These are phyloP conservation scores for Mesochorus sp. DNA, from an alignment of 2,888 invertebrate genomes.

Conservation along the genomic window DNA sequence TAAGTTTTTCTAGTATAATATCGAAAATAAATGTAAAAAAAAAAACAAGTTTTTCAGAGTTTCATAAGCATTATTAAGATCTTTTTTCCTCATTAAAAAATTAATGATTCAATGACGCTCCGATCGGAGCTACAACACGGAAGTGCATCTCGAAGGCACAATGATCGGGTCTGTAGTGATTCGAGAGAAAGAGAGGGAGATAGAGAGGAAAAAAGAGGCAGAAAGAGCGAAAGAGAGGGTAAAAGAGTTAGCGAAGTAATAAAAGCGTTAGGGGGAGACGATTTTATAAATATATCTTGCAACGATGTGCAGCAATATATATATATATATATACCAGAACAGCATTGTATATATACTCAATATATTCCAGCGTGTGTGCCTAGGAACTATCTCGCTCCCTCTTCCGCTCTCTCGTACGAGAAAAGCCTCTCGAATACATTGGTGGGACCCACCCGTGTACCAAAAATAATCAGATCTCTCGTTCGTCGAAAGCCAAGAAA, in stretches of 20 bases:
- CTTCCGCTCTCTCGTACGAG: constrained; percentile 38
- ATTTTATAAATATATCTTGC: constrained; percentile 75
- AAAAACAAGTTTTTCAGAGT: no score
- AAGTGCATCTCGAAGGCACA: not conserved
- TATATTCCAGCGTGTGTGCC: constrained; percentile 52
- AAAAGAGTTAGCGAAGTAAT: constrained; percentile 12
- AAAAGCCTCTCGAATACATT: constrained; percentile 44
- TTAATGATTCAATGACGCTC: no score
- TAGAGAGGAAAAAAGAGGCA: not conserved
- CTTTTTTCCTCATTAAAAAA: no score
- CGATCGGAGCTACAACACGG: not conserved
- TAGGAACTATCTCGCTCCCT: no score
- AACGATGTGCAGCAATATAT: constrained; percentile 23
- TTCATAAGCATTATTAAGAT: no score
- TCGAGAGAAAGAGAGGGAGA: not conserved
- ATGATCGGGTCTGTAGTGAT: not conserved
- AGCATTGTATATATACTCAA: constrained; percentile 3
- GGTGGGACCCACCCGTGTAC: constrained; percentile 67
- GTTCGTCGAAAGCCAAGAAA: constrained; percentile 58
- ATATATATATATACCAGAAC: not conserved
- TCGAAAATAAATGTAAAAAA: no score
- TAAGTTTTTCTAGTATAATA: no score
- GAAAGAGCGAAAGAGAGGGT: constrained; percentile 26
- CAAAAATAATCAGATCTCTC: constrained; percentile 75
- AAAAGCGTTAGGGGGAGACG: constrained; percentile 48